Percentiles rank a stretch among this genome's conserved stretches.
phyloP scores from a whole-genome alignment of 2,113 vertebrate species.

The Illadopsis cleaveri region DNA sequence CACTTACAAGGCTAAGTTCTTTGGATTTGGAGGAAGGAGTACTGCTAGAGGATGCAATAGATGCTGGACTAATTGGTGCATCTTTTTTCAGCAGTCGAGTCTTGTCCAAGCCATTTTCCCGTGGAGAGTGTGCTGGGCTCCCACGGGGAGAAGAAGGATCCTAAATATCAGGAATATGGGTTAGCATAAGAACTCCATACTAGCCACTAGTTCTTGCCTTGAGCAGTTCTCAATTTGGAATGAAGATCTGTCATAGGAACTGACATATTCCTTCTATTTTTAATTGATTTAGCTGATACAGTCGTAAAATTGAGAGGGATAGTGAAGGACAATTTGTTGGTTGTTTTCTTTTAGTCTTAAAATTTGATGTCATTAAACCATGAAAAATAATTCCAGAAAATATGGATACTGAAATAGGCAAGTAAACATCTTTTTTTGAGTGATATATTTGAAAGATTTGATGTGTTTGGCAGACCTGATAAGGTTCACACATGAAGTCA shows the following conservation, averaged over 20 bases:
- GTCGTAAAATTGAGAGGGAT: neutral
- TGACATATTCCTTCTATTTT: neutral
- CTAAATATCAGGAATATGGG: conserved; percentile 64
- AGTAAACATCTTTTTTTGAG: neutral
- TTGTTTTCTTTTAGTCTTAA: neutral
- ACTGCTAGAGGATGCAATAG: conserved; percentile 97
- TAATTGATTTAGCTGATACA: neutral
- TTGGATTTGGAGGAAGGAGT: conserved; percentile 99
- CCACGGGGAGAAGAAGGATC: conserved; percentile 95
- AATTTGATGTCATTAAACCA: neutral
- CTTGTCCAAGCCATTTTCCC: conserved; percentile 97
- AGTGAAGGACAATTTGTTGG: neutral
- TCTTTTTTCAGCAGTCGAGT: conserved; percentile 95
- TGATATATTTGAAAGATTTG: neutral
- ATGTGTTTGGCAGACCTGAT: neutral
- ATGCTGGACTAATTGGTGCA: conserved; percentile 94
- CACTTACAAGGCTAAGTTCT: conserved; percentile 97
- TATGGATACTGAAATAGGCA: neutral
- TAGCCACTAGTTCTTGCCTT: neutral
- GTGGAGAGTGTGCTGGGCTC: conserved; percentile 93
- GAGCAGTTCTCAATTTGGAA: neutral
- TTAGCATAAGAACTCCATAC: neutral
- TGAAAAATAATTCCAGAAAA: neutral
- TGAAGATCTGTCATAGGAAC: neutral
- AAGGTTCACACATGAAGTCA: neutral